Evolutionary conservation across 1,140 invertebrate species (phyloP), one percentile per base, ranked within the genome.

Genomic region (Atta cephalotes): DNA sequence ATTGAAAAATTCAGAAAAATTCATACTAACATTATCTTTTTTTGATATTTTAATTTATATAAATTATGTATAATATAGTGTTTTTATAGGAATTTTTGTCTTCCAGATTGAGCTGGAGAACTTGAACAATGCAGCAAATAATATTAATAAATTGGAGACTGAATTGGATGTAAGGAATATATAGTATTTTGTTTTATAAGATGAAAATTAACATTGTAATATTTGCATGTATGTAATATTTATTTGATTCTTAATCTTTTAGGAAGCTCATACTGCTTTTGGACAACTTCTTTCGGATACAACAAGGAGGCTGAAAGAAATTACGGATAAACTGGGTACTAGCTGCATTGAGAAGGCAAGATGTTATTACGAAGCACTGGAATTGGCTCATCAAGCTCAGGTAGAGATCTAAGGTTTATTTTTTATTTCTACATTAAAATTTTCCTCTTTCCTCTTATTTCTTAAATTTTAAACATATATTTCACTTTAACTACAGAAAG

Each of bases 131-230:
- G 98, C 98, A 45, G 99, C 98, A 49, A 98, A 99, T 95, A 98
- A 99, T 94, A 99, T 99, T 93, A 99, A 99, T 94, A 98, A 97
- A 95, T 95, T 99, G 90, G 99, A 99, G 96, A 96, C 98, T 92
- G 98, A 99, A 95, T 96, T 99, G 84, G 98, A 99, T 96, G 98
- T 99, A 95, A 98, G 97, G 97, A 93, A 68, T 21, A 21, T 21
- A 21, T 62, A 65, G 39, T 88, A 31, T 74, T 71, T 53, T 7
- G 12, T 45, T 70, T 49, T 16, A 58, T 58, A 21, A 58, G 0
- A 3, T 58, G 6, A n/a, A n/a, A 7, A 66, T 5, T 28, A 39
- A 65, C 7, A 63, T 51, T 21, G 39, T 21, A 21, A 21, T 21
- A 21, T 21, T 21, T 21, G 21, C 21, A 21, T 21, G 21, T 45